These are phyloP conservation scores for Python bivittatus DNA, from an alignment of 2,113 vertebrate species.

Conservation along the genomic window DNA sequence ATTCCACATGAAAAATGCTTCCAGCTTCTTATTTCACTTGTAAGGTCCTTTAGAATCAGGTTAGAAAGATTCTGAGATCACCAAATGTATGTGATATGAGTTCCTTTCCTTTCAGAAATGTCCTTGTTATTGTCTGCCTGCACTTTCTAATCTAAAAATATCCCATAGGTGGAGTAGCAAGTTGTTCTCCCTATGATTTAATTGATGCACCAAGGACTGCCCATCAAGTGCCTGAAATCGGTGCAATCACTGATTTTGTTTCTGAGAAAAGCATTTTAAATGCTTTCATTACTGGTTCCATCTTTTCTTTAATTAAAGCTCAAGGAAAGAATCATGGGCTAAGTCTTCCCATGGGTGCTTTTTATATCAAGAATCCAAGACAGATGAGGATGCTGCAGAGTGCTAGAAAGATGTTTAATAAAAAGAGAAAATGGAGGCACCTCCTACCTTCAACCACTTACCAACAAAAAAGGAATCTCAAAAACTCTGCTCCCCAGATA, in stretches of 20 bases:
- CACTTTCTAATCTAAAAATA: neutral
- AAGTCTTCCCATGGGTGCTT: neutral
- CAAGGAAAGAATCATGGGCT: neutral
- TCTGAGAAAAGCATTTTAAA: neutral
- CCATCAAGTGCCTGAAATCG: neutral
- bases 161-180: neutral
- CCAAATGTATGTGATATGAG: neutral
- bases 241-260: neutral
- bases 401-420: neutral
- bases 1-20: neutral
- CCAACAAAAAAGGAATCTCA: neutral
- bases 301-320: neutral
- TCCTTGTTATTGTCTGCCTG: neutral
- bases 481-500: neutral
- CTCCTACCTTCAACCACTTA: neutral
- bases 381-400: neutral
- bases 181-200: neutral
- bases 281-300: neutral
- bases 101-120: neutral
- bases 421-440: neutral
- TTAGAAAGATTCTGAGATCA: neutral
- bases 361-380: neutral
- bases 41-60: neutral
- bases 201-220: neutral
- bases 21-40: neutral